Evolutionary conservation across 1,140 invertebrate species (phyloP).

Genomic region (Sipha flava): DNA sequence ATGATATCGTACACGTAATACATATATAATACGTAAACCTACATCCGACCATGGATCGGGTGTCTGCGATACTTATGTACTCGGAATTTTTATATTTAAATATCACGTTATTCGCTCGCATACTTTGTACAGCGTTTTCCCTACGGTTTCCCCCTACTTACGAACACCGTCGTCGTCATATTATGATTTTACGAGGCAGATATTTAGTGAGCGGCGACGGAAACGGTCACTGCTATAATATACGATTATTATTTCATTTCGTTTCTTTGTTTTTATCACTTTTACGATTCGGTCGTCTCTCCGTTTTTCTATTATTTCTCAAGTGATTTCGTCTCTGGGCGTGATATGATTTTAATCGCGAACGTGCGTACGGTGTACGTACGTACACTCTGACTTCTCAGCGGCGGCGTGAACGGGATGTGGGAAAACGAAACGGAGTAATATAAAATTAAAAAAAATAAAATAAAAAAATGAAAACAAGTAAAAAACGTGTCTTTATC

Average conservation of each 20-base stretch:
- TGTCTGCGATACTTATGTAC: slow-evolving; percentile 8
- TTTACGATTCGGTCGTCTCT: neutral
- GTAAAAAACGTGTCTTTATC: slow-evolving; percentile 5
- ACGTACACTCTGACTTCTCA: neutral
- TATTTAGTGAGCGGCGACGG: too few relatives aligned
- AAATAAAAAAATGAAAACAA: neutral
- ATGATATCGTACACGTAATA: neutral
- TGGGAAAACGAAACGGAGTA: neutral
- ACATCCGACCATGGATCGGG: neutral
- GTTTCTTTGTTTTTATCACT: neutral
- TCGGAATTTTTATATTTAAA: too few relatives aligned
- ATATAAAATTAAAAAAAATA: too few relatives aligned
- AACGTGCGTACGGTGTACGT: neutral
- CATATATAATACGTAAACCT: too few relatives aligned
- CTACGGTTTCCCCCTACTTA: too few relatives aligned
- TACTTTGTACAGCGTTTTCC: too few relatives aligned
- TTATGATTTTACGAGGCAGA: too few relatives aligned
- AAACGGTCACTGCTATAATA: too few relatives aligned
- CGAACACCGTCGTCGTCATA: too few relatives aligned
- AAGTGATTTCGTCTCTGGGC: neutral
- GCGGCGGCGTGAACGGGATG: neutral
- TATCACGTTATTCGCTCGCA: too few relatives aligned
- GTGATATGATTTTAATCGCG: slow-evolving; percentile 12
- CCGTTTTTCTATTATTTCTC: neutral
- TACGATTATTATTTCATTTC: neutral